Evolutionary conservation across 1,140 invertebrate species (phyloP).

Genomic region (Colletes latitarsis): DNA sequence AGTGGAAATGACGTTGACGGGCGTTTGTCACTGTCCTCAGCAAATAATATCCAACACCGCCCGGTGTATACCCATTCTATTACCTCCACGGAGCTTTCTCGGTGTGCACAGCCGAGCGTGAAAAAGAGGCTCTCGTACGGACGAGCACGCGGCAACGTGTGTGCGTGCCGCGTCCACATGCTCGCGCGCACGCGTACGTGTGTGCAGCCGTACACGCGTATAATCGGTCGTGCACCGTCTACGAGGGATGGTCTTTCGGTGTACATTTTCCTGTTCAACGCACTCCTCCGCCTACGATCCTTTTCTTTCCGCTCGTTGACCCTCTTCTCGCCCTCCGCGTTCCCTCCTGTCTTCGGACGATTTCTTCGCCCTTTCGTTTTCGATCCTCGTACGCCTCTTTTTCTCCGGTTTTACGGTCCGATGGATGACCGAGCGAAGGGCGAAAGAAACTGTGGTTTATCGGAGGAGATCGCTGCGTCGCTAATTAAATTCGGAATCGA

Average conservation of each 20-base stretch:
- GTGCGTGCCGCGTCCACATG: background rate
- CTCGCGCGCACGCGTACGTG: background rate
- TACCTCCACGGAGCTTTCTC: constrained; percentile 48
- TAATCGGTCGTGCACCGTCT: constrained; percentile 33
- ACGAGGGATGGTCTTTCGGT: constrained; percentile 59
- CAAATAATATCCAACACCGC: constrained; percentile 79
- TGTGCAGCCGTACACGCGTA: constrained; percentile 28
- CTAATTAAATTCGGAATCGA: constrained; percentile 53
- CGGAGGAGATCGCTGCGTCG: constrained; percentile 34
- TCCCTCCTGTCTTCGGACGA: constrained; percentile 32
- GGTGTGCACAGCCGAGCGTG: constrained; percentile 39
- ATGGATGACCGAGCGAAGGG: constrained; percentile 17
- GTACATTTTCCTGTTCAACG: constrained; percentile 65
- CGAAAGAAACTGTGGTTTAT: constrained; percentile 46
- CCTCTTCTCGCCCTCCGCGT: constrained; percentile 38
- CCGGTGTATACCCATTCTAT: constrained; percentile 55
- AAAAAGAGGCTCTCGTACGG: constrained; percentile 31
- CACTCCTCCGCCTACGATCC: constrained; percentile 34
- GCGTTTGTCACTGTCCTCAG: constrained; percentile 80
- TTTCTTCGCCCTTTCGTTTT: background rate
- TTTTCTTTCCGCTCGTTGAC: constrained; percentile 22
- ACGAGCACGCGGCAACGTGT: background rate
- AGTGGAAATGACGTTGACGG: constrained; percentile 78
- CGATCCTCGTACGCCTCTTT: background rate
- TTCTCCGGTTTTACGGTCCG: background rate